phyloP scores from a whole-genome alignment of 53 echinoderm and acorn worm genomes.

The Arbacia lixula region DNA sequence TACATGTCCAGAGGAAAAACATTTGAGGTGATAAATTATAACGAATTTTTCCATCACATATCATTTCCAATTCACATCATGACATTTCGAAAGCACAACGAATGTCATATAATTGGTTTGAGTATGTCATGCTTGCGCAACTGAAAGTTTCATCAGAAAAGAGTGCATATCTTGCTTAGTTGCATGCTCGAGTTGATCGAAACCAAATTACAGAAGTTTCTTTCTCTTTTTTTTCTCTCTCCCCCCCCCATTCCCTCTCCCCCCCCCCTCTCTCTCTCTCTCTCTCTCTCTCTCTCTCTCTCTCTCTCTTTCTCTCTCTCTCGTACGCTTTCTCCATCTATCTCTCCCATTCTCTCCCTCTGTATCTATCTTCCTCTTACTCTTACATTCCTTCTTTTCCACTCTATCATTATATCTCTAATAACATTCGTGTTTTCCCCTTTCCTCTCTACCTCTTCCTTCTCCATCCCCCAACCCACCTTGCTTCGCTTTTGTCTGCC shows the following conservation, averaged over 20 bases:
- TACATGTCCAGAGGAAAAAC: too few relatives aligned
- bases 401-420: not conserved
- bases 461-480: not conserved
- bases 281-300: not conserved
- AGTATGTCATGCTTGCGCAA: too few relatives aligned
- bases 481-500: not conserved
- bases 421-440: too few relatives aligned
- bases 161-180: too few relatives aligned
- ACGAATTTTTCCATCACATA: too few relatives aligned
- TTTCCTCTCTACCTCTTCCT: not conserved
- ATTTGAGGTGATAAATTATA: too few relatives aligned
- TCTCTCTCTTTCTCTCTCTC: too few relatives aligned
- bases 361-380: not conserved
- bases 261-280: not conserved
- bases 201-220: not conserved
- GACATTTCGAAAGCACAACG: too few relatives aligned
- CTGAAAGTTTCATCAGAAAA: too few relatives aligned
- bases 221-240: not conserved
- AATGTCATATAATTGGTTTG: too few relatives aligned
- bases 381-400: not conserved
- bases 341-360: not conserved
- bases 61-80: too few relatives aligned
- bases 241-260: not conserved
- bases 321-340: not conserved
- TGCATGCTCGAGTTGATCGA: too few relatives aligned